These are phyloP conservation scores for Corynorhinus townsendii DNA, from an alignment of 2,113 vertebrate species.

Conservation along the genomic window DNA sequence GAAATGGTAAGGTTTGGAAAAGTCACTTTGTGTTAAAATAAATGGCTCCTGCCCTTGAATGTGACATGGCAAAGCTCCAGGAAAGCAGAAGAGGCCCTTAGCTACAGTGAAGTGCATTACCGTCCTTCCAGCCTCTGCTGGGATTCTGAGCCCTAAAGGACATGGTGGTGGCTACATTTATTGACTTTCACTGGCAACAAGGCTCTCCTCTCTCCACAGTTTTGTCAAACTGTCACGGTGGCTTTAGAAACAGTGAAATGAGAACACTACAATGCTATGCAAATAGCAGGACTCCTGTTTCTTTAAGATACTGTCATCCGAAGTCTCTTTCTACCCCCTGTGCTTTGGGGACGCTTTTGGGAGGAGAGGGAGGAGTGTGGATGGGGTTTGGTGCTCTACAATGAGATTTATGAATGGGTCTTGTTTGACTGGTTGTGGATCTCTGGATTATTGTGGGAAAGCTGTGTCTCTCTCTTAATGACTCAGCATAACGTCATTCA, in stretches of 20 bases:
- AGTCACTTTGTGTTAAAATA: background rate
- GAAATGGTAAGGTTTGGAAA: background rate
- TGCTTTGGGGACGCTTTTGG: background rate
- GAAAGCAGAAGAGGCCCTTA: background rate
- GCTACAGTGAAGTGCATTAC: background rate
- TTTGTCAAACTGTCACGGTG: background rate
- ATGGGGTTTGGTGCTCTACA: background rate
- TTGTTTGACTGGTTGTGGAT: background rate
- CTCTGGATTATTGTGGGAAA: background rate
- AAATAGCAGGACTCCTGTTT: background rate
- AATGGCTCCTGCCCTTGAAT: background rate
- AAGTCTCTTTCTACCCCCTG: background rate
- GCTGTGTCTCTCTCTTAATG: background rate
- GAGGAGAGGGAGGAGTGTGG: background rate
- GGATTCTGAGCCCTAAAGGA: background rate
- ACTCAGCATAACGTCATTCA: background rate
- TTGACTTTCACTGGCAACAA: background rate
- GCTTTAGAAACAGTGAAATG: background rate
- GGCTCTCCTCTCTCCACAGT: background rate
- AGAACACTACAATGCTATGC: background rate
- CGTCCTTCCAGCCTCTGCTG: background rate
- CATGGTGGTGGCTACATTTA: background rate
- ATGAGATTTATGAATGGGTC: background rate
- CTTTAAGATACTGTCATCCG: background rate
- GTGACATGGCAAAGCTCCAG: background rate